Conservation (phyloP, 2,797 vertebrate genomes). For the Periparus ater region DNA sequence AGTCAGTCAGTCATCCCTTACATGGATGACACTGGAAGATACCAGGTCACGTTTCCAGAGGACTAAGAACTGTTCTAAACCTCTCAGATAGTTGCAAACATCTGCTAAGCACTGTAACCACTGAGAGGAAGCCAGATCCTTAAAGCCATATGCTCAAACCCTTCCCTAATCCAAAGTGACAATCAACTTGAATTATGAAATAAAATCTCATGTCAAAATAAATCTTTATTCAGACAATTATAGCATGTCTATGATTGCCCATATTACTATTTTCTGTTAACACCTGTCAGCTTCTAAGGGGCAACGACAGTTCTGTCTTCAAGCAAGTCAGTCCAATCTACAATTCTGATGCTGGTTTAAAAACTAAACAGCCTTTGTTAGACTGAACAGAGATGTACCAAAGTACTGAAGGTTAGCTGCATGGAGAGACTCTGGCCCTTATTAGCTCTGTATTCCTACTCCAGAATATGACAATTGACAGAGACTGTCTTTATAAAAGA, state of each 20-base stretch:
- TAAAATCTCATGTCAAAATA: slow-evolving; percentile 13
- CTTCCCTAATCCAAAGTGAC: slow-evolving; percentile 39
- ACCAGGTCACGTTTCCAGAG: not conserved
- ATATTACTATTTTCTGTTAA: not conserved
- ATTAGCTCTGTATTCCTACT: not conserved
- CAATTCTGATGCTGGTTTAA: not conserved
- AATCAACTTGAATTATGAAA: slow-evolving; percentile 13
- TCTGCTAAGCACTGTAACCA: not conserved
- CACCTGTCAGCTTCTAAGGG: not conserved
- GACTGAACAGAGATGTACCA: not conserved
- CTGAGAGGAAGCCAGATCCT: not conserved
- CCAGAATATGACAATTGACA: not conserved
- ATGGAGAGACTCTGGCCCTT: not conserved
- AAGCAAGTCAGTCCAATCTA: not conserved
- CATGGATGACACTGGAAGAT: not conserved
- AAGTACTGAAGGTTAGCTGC: not conserved
- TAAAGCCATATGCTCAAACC: slow-evolving; percentile 29
- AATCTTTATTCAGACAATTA: not conserved
- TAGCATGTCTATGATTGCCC: not conserved
- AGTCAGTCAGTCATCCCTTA: not conserved
- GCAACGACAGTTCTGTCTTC: not conserved
- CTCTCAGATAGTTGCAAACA: slow-evolving; percentile 3
- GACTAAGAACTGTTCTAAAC: not conserved
- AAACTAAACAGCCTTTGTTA: not conserved
- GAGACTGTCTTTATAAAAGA: not conserved